Conservation (phyloP, 2,888 invertebrate genomes). For the Polymixis lichenea region DNA sequence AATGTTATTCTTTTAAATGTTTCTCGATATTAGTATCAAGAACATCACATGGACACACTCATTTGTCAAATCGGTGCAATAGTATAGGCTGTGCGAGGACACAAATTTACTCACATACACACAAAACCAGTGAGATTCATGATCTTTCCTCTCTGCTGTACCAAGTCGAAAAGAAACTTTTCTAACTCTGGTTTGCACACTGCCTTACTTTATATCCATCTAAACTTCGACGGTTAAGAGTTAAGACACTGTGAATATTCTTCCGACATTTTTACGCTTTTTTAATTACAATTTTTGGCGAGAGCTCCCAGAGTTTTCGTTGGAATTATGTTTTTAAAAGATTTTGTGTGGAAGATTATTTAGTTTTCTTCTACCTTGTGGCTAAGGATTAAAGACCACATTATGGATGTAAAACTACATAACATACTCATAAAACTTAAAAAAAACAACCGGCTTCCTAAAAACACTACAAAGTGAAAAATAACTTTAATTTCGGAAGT, state of each 20-base stretch:
- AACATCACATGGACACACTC: too few species aligned
- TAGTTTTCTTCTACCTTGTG: not conserved
- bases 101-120: not conserved
- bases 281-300: constrained; percentile 28
- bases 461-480: too few species aligned
- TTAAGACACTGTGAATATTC: constrained; percentile 15
- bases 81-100: not conserved
- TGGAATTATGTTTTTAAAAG: not conserved
- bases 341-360: not conserved
- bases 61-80: not conserved
- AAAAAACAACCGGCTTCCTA: too few species aligned
- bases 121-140: not conserved
- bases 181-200: not conserved
- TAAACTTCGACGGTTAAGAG: constrained; percentile 21
- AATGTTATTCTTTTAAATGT: too few species aligned
- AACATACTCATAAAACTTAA: not conserved
- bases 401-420: not conserved
- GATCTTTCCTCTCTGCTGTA: not conserved
- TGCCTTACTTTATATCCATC: constrained; percentile 12
- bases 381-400: not conserved
- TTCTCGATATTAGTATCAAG: too few species aligned
- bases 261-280: constrained; percentile 24
- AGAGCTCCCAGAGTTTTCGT: not conserved
- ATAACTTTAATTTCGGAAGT: too few species aligned
- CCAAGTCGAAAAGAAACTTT: not conserved